Evolutionary conservation across 2,888 invertebrate genomes (phyloP).

Genomic region (Merodon equestris): DNA sequence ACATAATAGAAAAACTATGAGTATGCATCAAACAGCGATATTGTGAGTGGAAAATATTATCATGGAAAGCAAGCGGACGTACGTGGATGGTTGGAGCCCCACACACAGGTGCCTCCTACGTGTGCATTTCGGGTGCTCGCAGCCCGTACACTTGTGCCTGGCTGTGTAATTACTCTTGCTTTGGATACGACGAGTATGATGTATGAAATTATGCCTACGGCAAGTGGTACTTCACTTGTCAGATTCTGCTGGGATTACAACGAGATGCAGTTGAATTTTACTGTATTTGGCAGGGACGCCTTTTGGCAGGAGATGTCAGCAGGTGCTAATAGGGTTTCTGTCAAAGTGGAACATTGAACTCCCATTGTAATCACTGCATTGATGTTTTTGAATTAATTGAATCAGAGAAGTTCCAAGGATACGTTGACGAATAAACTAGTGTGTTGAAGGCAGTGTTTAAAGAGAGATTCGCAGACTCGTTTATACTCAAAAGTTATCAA

Average conservation of each 20-base stretch:
- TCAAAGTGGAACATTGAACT: too few relatives aligned
- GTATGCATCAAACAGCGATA: slow-evolving; percentile 28
- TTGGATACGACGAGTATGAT: slow-evolving; percentile 11
- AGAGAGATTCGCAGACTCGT: too few relatives aligned
- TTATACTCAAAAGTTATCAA: too few relatives aligned
- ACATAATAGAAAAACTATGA: slow-evolving; percentile 1
- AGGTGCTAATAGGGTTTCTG: too few relatives aligned
- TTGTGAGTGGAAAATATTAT: slow-evolving; percentile 26
- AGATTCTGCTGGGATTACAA: slow-evolving; percentile 36
- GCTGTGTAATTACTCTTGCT: slow-evolving; percentile 33
- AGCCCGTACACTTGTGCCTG: background rate
- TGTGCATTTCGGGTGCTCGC: background rate
- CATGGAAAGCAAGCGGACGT: slow-evolving; percentile 59
- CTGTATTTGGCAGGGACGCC: too few relatives aligned
- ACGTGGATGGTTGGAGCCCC: slow-evolving; percentile 42
- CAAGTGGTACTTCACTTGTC: slow-evolving; percentile 54
- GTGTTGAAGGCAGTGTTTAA: too few relatives aligned
- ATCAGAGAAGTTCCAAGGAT: too few relatives aligned
- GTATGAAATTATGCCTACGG: slow-evolving; percentile 36
- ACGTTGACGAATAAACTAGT: too few relatives aligned
- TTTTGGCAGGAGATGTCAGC: too few relatives aligned
- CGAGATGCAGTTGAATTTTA: slow-evolving; percentile 19
- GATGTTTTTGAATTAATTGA: too few relatives aligned
- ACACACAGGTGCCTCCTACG: slow-evolving; percentile 7
- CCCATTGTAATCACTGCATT: too few relatives aligned